A percentile compares a stretch with the other conserved stretches of the same genome.
Evolutionary conservation across 1,140 invertebrate genomes (phyloP).

Genomic region (Neotoxoptera formosana): DNA sequence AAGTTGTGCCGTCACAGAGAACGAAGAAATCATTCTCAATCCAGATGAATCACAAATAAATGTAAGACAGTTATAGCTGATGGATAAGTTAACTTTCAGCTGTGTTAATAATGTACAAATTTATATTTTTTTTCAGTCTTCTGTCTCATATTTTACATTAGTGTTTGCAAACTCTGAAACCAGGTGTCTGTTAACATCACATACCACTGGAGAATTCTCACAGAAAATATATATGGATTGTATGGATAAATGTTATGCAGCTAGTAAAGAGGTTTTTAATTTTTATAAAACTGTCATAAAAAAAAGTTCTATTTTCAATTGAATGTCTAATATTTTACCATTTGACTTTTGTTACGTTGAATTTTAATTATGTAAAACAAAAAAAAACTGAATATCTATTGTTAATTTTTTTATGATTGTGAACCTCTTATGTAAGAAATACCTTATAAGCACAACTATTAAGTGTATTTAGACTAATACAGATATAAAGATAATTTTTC

Average conservation of each 20-base stretch:
- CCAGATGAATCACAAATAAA: constrained; percentile 68
- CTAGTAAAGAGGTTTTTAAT: constrained; percentile 38
- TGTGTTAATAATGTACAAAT: background rate
- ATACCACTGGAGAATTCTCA: constrained; percentile 40
- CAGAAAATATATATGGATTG: constrained; percentile 23
- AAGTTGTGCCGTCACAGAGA: constrained; percentile 73
- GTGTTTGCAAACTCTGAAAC: constrained; percentile 34
- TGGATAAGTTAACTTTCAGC: background rate
- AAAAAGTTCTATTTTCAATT: background rate
- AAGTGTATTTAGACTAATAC: background rate
- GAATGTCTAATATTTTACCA: background rate
- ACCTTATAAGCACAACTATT: background rate
- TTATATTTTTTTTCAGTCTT: constrained; percentile 30
- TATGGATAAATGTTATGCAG: constrained; percentile 46
- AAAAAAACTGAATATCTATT: background rate
- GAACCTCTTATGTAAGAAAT: background rate
- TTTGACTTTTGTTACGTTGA: background rate
- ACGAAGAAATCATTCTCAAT: constrained; percentile 74
- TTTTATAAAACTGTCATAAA: constrained; percentile 34
- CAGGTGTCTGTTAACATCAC: background rate
- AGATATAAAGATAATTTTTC: background rate
- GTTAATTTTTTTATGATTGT: background rate
- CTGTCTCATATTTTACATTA: constrained; percentile 46
- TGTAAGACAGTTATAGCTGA: constrained; percentile 61
- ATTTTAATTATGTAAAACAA: background rate